A percentile compares a stretch with the other conserved stretches of the same genome.
phyloP scores from a whole-genome alignment of 2,797 vertebrate species.

The Austrolebias charrua region DNA sequence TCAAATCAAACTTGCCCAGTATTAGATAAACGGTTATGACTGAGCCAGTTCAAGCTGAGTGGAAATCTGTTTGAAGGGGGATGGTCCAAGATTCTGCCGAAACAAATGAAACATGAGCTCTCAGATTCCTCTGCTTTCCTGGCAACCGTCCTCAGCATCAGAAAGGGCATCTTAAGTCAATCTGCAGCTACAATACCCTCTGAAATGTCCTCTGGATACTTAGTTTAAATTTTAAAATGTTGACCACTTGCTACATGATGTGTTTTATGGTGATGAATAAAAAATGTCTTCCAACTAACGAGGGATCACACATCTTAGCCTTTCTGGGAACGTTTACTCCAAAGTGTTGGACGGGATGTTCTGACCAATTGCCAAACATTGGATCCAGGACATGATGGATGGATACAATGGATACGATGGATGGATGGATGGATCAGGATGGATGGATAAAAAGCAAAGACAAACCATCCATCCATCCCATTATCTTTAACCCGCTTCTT shows the following conservation, averaged over 20 bases:
- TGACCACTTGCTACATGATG: no score
- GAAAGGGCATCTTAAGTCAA: conserved; percentile 1
- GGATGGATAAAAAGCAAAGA: background rate
- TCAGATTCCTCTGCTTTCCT: conserved; percentile 1
- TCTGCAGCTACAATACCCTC: background rate
- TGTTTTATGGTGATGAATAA: no score
- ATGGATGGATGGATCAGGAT: no score
- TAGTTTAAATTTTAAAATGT: background rate
- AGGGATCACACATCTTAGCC: no score
- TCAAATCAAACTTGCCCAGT: conserved; percentile 11
- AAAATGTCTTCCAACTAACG: no score
- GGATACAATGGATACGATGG: no score
- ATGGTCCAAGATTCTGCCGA: conserved; percentile 12
- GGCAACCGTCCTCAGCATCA: conserved; percentile 5
- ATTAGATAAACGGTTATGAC: conserved; percentile 11
- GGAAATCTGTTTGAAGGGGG: conserved; percentile 2
- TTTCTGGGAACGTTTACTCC: no score
- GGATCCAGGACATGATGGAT: no score
- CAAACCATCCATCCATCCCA: no score
- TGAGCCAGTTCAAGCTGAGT: background rate
- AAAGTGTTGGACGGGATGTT: no score
- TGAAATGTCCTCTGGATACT: background rate
- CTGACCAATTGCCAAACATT: no score
- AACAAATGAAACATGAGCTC: conserved; percentile 16
- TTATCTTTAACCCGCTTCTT: no score